Evolutionary conservation across 2,888 invertebrate species (phyloP), one percentile per base, ranked within the genome.

Genomic region (Nemapogon koenigi): DNA sequence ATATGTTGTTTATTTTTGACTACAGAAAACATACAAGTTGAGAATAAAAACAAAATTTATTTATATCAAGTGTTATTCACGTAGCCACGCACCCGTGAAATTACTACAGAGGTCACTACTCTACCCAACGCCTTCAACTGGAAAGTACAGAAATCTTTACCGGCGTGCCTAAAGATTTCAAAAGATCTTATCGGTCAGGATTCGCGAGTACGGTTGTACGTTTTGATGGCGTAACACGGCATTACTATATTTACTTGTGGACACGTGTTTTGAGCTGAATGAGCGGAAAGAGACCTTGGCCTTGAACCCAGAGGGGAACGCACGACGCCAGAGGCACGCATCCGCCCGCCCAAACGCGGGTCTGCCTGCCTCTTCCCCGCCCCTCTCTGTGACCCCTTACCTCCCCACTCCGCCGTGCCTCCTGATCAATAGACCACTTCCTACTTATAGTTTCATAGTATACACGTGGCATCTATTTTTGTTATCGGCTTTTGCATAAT

Each of bases 231-330:
- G 66, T 67, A 67, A 68, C 63, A 49, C 50, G 50, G 45, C 56
- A 27, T 37, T 70, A 71, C 71, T 71, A 73, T 75, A 73, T 76
- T 76, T 76, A 76, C 73, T 70, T 72, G 68, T 57, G 59, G 69
- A 65, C 76, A 75, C 76, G 76, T 76, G 76, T 65, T 66, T 61
- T 49, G 62, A 61, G 52, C 56, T 78, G 71, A 78, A 78, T 78
- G 75, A 66, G 70, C 62, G 53, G 68, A 26, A 25, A 16, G 36
- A 60, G 59, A 56, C 66, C 67, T 68, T 72, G 69, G 51, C 78
- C 76, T 73, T 76, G 76, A 76, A 75, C 76, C 63, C 60, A 58
- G 54, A 58, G 62, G 63, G 59, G 64, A 65, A 66, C 65, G 68
- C 64, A 53, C 46, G 45, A 56, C 57, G 58, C 58, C 55, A 58